These are phyloP conservation scores for Scalopus aquaticus DNA, from an alignment of 2,113 vertebrate species.

Conservation along the genomic window DNA sequence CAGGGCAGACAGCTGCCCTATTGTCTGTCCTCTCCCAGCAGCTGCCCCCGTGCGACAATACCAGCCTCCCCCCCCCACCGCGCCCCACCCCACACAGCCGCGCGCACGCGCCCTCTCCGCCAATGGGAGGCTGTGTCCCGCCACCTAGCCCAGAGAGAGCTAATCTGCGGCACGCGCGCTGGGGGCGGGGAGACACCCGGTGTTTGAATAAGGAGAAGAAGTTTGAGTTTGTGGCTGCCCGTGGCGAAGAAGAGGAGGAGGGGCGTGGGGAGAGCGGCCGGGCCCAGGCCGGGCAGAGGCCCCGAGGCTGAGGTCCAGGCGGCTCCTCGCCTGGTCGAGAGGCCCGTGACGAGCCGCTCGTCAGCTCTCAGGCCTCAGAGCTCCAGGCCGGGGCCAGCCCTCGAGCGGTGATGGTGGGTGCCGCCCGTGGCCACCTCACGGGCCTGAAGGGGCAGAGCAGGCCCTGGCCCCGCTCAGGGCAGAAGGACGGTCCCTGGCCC, in stretches of 20 bases:
- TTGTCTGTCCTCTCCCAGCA: constrained; percentile 99
- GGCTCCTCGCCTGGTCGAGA: not conserved
- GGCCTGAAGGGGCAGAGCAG: not conserved
- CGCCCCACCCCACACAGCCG: constrained; percentile 57
- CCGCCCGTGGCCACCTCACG: not conserved
- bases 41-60: constrained; percentile 93
- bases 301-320: constrained; percentile 54
- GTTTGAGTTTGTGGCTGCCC: constrained; percentile 59
- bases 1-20: constrained; percentile 99
- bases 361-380: no score
- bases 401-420: no score
- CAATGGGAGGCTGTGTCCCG: constrained; percentile 89
- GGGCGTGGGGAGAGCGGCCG: constrained; percentile 3
- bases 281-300: constrained; percentile 26
- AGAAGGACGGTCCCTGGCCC: not conserved
- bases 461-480: not conserved
- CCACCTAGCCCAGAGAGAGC: constrained; percentile 88
- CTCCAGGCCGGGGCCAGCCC: no score
- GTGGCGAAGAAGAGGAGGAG: not conserved
- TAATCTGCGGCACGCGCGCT: constrained; percentile 96
- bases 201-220: constrained; percentile 70
- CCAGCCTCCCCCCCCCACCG: constrained; percentile 67
- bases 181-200: constrained; percentile 51
- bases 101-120: constrained; percentile 75
- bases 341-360: no score